Conservation (phyloP, 2,888 invertebrate species). For the Synergus gifuensis region DNA sequence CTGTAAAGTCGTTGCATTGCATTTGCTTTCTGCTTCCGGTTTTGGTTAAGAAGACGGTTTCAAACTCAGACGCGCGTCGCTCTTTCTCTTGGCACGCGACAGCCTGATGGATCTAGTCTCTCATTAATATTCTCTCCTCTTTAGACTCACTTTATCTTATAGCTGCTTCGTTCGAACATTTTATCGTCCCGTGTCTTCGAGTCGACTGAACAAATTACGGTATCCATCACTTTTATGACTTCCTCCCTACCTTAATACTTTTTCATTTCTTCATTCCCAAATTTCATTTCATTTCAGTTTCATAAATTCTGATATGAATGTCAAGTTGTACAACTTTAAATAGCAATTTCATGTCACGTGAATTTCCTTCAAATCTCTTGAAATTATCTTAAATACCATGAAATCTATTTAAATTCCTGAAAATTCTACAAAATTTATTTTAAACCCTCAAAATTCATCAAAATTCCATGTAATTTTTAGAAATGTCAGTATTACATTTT, state of each 20-base stretch:
- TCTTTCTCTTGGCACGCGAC: constrained; percentile 9
- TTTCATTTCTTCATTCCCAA: constrained; percentile 11
- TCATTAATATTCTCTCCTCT: constrained; percentile 27
- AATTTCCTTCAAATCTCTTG: too few relatives aligned
- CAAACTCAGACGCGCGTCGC: not conserved
- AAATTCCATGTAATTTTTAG: too few relatives aligned
- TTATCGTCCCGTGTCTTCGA: constrained; percentile 23
- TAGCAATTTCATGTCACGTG: too few relatives aligned
- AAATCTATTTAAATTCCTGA: too few relatives aligned
- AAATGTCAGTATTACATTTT: not conserved
- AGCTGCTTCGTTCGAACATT: constrained; percentile 28
- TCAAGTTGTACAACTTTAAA: too few relatives aligned
- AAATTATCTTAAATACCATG: too few relatives aligned
- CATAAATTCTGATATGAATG: too few relatives aligned
- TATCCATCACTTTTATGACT: constrained; percentile 33
- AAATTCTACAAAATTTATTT: too few relatives aligned
- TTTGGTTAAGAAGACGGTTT: not conserved
- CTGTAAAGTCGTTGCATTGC: not conserved
- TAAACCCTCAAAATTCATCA: too few relatives aligned
- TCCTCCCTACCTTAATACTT: not conserved
- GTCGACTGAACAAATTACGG: constrained; percentile 21
- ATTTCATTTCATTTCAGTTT: not conserved
- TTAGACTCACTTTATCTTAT: constrained; percentile 35
- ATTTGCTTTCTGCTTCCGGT: not conserved
- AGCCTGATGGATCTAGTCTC: not conserved